phyloP scores from a whole-genome alignment of 2,797 vertebrate species.

The Microchirus variegatus region DNA sequence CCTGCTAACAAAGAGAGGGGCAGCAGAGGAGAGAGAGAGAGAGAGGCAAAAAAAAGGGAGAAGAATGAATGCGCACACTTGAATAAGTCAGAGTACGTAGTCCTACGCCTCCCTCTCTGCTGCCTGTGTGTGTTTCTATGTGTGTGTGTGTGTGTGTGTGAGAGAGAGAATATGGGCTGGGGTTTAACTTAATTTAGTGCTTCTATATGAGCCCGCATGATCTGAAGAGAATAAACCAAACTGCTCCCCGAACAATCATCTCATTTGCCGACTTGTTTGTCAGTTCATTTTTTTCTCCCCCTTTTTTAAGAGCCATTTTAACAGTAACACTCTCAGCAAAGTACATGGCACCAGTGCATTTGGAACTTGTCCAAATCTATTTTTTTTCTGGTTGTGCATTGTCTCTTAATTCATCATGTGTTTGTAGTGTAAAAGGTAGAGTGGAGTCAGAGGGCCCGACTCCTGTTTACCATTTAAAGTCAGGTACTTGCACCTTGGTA shows the following conservation, averaged over 20 bases:
- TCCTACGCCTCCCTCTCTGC: constrained; percentile 29
- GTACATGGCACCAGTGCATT: too few species aligned
- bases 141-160: constrained; percentile 28
- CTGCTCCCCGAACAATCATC: too few species aligned
- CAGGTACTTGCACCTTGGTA: neutral
- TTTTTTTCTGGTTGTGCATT: too few species aligned
- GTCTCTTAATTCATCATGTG: neutral
- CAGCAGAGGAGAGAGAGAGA: constrained; percentile 46
- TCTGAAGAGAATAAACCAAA: too few species aligned
- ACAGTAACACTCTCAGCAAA: too few species aligned
- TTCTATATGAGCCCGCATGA: too few species aligned
- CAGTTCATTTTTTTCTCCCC: too few species aligned
- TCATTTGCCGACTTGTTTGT: too few species aligned
- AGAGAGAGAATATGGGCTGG: constrained; percentile 9
- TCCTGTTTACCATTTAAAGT: neutral
- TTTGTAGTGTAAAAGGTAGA: neutral
- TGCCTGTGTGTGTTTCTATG: constrained; percentile 51
- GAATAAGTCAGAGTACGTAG: neutral
- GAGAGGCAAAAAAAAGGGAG: constrained; percentile 64
- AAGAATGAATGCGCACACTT: constrained; percentile 57
- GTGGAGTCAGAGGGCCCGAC: neutral
- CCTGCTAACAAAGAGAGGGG: constrained; percentile 63
- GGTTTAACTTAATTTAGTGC: too few species aligned
- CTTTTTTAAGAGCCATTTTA: too few species aligned
- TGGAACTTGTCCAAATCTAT: too few species aligned